Conservation (phyloP, 2,888 invertebrate genomes). For the Agrotis puta region DNA sequence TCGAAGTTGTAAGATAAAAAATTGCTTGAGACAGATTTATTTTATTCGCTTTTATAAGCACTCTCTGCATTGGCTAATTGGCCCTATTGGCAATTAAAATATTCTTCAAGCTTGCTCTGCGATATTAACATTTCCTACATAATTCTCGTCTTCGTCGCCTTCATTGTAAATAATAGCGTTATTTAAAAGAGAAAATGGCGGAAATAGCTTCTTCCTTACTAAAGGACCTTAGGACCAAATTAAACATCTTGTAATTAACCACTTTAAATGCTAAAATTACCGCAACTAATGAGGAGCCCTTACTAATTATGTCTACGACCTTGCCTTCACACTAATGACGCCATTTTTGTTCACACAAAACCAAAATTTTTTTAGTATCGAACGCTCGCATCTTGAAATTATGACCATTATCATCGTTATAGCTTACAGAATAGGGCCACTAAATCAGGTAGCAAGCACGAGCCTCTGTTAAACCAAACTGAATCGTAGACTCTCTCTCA, state of each 20-base stretch:
- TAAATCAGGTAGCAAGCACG: constrained; percentile 61
- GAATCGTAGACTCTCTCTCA: constrained; percentile 60
- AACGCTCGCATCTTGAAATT: constrained; percentile 59
- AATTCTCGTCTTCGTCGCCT: too few relatives aligned
- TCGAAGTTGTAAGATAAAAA: background rate
- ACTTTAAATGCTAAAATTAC: constrained; percentile 44
- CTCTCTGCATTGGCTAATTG: background rate
- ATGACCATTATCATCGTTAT: constrained; percentile 69
- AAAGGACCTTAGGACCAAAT: constrained; percentile 20
- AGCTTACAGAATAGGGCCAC: constrained; percentile 66
- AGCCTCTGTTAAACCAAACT: constrained; percentile 56
- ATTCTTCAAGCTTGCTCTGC: background rate
- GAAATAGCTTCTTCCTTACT: background rate
- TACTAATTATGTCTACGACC: constrained; percentile 38
- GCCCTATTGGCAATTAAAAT: background rate
- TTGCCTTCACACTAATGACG: constrained; percentile 35
- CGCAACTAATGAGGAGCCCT: constrained; percentile 39
- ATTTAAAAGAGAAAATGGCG: background rate
- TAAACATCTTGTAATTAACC: constrained; percentile 45
- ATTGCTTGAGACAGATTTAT: background rate
- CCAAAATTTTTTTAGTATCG: constrained; percentile 42
- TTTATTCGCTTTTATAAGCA: background rate
- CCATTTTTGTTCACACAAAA: constrained; percentile 41
- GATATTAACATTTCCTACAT: background rate
- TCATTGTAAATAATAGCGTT: background rate